Evolutionary conservation across 1,140 invertebrate genomes (phyloP).

Genomic region (Berghia stephanieae): DNA sequence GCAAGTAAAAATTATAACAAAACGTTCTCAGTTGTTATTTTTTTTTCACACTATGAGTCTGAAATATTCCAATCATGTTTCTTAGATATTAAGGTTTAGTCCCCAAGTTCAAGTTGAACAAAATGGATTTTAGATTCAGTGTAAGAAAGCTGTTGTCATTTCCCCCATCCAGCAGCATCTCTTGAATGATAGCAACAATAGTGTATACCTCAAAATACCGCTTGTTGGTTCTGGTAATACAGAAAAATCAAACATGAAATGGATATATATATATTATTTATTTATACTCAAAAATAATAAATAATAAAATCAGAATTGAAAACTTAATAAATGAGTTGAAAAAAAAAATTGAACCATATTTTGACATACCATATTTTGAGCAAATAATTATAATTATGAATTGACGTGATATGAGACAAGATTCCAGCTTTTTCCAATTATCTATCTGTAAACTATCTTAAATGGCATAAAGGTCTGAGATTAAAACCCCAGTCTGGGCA

Average conservation of each 20-base stretch:
- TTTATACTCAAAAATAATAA: neutral
- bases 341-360: neutral
- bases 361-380: neutral
- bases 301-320: neutral
- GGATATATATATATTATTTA: neutral
- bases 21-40: neutral
- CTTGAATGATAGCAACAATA: conserved; percentile 61
- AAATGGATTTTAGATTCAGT: conserved; percentile 64
- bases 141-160: conserved; percentile 62
- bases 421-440: no score
- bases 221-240: conserved; percentile 60
- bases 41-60: no score
- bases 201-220: conserved; percentile 65
- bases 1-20: neutral
- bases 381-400: conserved; percentile 5
- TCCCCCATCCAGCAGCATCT: conserved; percentile 55
- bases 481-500: no score
- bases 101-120: conserved; percentile 62
- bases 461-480: no score
- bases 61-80: no score
- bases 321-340: neutral
- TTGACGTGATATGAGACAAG: no score
- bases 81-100: no score
- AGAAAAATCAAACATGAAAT: conserved; percentile 18
- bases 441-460: no score